Percentiles rank a stretch among this genome's conserved stretches.
phyloP scores from a whole-genome alignment of 2,797 vertebrate genomes.

The Chaetophractus vellerosus region DNA sequence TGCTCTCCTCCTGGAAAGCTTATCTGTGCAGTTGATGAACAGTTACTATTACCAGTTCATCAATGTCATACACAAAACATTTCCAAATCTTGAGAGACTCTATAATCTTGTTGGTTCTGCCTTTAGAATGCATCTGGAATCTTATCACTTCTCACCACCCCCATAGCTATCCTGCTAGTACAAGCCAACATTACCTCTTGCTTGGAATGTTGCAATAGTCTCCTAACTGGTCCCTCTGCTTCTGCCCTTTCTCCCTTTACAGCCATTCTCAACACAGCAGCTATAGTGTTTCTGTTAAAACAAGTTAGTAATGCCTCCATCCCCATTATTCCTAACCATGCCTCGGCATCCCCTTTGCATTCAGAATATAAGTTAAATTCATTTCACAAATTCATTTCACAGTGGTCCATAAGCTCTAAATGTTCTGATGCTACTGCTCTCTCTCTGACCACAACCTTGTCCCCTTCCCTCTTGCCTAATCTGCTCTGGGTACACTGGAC shows the following conservation, averaged over 20 bases:
- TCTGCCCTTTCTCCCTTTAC: neutral
- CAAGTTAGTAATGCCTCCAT: neutral
- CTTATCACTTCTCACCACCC: neutral
- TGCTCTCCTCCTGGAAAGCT: neutral
- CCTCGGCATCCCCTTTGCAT: neutral
- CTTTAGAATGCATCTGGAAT: conserved; percentile 20
- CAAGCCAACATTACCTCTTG: neutral
- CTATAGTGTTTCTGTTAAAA: neutral
- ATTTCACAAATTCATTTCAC: neutral
- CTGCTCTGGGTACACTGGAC: neutral
- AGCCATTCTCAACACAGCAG: neutral
- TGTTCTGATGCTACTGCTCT: neutral
- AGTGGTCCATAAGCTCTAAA: neutral
- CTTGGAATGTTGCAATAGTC: neutral
- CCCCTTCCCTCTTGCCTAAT: neutral
- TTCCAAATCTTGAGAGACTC: neutral
- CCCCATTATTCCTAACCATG: neutral
- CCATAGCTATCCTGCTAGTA: neutral
- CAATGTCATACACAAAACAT: neutral
- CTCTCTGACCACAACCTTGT: neutral
- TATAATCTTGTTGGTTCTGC: conserved; percentile 5
- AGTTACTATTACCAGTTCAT: neutral
- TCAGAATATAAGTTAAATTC: neutral
- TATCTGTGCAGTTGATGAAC: conserved; percentile 1
- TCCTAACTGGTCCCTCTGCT: neutral